Percentiles rank a stretch among this genome's conserved stretches.
Evolutionary conservation across 92 coral and sea anemone species (phyloP).

Genomic region (Umimayanthus kanabou): DNA sequence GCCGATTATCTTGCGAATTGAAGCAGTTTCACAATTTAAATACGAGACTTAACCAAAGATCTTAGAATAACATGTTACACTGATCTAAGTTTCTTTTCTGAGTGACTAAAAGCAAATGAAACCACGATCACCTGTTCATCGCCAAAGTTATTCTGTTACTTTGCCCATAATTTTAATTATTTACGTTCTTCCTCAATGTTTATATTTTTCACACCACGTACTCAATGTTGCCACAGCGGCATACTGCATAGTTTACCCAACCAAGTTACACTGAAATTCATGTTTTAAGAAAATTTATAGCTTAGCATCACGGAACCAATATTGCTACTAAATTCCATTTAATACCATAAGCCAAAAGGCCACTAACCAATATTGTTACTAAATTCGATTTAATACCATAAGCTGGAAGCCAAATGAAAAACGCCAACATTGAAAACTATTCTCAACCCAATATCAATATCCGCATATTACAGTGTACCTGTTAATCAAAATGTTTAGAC

Average conservation of each 20-base stretch:
- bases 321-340: background rate
- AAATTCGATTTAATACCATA: background rate
- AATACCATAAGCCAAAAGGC: too few relatives aligned
- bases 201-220: background rate
- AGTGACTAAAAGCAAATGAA: background rate
- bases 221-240: background rate
- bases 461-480: background rate
- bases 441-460: background rate
- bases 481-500: background rate
- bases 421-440: background rate
- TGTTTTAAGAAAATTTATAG: background rate
- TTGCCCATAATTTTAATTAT: too few relatives aligned
- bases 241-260: background rate
- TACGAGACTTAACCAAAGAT: background rate
- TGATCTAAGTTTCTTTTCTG: too few relatives aligned
- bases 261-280: background rate
- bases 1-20: background rate
- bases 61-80: background rate
- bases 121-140: background rate
- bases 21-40: too few relatives aligned
- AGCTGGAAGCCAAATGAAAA: too few relatives aligned
- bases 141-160: background rate
- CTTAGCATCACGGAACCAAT: background rate
- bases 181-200: background rate
- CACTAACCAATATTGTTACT: background rate